Conservation (phyloP, 2,113 vertebrate genomes). For the Oophaga pumilio region DNA sequence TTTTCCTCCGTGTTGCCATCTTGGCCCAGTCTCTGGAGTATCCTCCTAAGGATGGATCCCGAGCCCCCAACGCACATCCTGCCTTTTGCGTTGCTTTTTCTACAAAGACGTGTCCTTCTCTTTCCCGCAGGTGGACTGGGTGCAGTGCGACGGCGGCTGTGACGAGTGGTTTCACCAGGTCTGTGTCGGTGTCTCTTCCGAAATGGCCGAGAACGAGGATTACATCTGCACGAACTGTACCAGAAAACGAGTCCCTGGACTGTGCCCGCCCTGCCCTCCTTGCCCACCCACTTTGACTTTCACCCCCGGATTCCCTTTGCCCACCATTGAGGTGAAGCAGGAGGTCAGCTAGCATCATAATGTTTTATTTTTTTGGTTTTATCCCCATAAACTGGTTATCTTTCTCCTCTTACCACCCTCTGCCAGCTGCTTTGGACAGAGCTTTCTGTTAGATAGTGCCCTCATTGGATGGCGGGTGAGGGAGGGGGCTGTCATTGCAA, state of each 20-base stretch:
- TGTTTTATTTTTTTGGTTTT: not conserved
- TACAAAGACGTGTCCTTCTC: not conserved
- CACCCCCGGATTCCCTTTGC: constrained; percentile 35
- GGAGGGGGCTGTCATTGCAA: too few relatives aligned
- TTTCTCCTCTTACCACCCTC: not conserved
- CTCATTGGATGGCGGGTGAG: not conserved
- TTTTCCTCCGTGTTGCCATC: too few relatives aligned
- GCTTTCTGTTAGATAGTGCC: constrained; percentile 29
- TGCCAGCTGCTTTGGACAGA: not conserved
- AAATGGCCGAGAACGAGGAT: constrained; percentile 98
- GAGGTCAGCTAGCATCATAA: constrained; percentile 49
- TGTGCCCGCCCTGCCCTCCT: constrained; percentile 9
- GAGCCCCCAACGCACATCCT: not conserved
- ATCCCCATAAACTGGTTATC: not conserved
- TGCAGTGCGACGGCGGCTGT: constrained; percentile 97
- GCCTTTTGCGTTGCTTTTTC: not conserved
- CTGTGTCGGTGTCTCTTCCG: constrained; percentile 94
- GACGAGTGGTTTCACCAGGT: constrained; percentile 99
- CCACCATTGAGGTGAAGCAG: constrained; percentile 49
- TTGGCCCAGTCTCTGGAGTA: not conserved
- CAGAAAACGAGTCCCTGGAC: constrained; percentile 73
- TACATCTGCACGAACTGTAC: constrained; percentile 96
- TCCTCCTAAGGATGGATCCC: too few relatives aligned
- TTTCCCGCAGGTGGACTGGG: constrained; percentile 92
- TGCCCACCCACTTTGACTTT: constrained; percentile 45